Evolutionary conservation across 2,797 vertebrate genomes (phyloP), one percentile per base, ranked within the genome.

Genomic region (Enteromius radiatus): DNA sequence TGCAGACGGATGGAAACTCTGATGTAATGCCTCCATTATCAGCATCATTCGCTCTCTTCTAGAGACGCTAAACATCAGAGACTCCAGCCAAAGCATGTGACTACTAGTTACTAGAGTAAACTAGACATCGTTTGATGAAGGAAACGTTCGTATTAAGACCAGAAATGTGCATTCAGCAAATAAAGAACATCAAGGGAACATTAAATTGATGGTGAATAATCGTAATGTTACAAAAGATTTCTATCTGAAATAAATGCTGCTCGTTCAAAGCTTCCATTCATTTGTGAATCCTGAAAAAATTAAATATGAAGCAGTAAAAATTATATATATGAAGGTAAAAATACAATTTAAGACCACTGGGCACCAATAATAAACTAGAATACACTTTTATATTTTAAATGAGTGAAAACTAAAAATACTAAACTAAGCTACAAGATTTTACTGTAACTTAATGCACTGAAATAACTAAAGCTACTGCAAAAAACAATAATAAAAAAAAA

Each of bases 11-110:
- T 41, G 65, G 36, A 69, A 79, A 69, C 33, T 23, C 36, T 67
- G n/a, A 78, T 12, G 21, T 68, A 28, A 78, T 26, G 23, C 49
- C 36, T 70, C 65, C 78, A 80, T 79, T 69, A 79, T 11, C 47
- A 21, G 4, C 10, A 26, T 10, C n/a, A 8, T 26, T 12, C 31
- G 4, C 31, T 65, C 28, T 19, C 5, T 31, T 76, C n/a, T 3
- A 33, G 19, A 28, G 23, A 64, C 12, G 10, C 15, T n/a, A 7
- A 7, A 10, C 74, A 63, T 47, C 8, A 49, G 11, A 52, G 9
- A 54, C 52, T 54, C 52, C 0, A 3, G 21, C 11, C 21, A 23
- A 56, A 52, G n/a, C 5, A 6, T 5, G 6, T 19, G 8, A 47
- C 26, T 28, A 17, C 14, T 31, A 28, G 68, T 70, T 28, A 70